These are phyloP conservation scores for Limnephilus marmoratus DNA, from an alignment of 2,888 invertebrate genomes.

Conservation along the genomic window DNA sequence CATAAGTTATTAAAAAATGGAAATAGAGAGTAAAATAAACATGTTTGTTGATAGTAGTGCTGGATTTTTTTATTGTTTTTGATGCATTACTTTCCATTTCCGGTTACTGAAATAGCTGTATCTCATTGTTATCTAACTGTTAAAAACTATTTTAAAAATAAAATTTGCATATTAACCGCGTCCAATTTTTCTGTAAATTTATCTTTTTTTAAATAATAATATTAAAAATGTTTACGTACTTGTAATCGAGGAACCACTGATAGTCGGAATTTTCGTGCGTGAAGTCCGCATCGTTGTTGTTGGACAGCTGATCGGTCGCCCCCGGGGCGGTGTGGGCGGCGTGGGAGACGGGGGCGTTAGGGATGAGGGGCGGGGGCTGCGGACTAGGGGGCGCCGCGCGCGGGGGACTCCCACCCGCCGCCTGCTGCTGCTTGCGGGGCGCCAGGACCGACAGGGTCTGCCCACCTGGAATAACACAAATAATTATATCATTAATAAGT, in stretches of 20 bases:
- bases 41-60: no score
- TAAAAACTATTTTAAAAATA: no score
- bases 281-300: constrained; percentile 78
- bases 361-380: constrained; percentile 50
- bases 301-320: constrained; percentile 79
- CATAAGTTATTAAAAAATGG: no score
- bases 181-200: background rate
- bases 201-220: background rate
- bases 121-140: no score
- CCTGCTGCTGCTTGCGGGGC: constrained; percentile 48
- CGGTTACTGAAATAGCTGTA: no score
- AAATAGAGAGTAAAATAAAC: no score
- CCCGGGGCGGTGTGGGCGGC: constrained; percentile 68
- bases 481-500: background rate
- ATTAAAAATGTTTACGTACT: constrained; percentile 75
- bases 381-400: constrained; percentile 35
- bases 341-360: constrained; percentile 50
- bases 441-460: constrained; percentile 52
- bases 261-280: constrained; percentile 93
- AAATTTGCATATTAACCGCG: no score
- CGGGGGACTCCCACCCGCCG: constrained; percentile 49
- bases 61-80: no score
- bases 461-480: constrained; percentile 48
- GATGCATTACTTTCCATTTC: no score
- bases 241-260: constrained; percentile 94